A percentile compares a stretch with the other conserved stretches of the same genome.
phyloP scores from a whole-genome alignment of 2,797 vertebrate species.

The Tokudaia muenninki region DNA sequence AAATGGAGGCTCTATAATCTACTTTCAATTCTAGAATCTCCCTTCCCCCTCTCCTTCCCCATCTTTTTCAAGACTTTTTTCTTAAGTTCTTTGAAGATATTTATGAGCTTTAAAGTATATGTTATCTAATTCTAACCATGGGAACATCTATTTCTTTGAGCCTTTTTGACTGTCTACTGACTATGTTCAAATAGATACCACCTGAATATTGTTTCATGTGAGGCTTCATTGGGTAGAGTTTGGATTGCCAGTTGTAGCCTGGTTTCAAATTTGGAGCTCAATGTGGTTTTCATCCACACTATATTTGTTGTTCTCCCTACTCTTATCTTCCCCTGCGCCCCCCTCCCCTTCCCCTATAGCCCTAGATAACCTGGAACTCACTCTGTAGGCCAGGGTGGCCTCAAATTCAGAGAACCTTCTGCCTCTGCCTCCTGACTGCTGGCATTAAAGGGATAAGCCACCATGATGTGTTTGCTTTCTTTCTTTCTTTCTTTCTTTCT shows the following conservation, averaged over 20 bases:
- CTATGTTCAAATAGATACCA: background rate
- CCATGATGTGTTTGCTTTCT: too few relatives aligned
- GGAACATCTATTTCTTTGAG: background rate
- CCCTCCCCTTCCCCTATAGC: background rate
- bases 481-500: too few relatives aligned
- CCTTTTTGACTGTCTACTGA: background rate
- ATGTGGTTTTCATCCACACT: background rate
- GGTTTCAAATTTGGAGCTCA: background rate
- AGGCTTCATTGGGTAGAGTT: background rate
- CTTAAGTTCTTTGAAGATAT: background rate
- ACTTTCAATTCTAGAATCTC: background rate
- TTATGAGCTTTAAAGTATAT: background rate
- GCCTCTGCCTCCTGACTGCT: background rate
- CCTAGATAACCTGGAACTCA: background rate
- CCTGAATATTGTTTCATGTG: background rate
- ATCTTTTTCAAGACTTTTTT: background rate
- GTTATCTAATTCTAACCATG: background rate
- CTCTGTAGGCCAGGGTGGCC: background rate
- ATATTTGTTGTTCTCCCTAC: conserved; percentile 13
- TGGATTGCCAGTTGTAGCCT: background rate
- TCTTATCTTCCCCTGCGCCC: background rate
- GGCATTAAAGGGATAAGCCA: background rate
- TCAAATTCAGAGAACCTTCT: background rate
- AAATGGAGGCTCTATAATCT: too few relatives aligned
- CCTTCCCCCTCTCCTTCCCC: background rate